These are phyloP conservation scores for Drosophila aff. DNA, from an alignment of 1,140 invertebrate genomes.

Conservation along the genomic window DNA sequence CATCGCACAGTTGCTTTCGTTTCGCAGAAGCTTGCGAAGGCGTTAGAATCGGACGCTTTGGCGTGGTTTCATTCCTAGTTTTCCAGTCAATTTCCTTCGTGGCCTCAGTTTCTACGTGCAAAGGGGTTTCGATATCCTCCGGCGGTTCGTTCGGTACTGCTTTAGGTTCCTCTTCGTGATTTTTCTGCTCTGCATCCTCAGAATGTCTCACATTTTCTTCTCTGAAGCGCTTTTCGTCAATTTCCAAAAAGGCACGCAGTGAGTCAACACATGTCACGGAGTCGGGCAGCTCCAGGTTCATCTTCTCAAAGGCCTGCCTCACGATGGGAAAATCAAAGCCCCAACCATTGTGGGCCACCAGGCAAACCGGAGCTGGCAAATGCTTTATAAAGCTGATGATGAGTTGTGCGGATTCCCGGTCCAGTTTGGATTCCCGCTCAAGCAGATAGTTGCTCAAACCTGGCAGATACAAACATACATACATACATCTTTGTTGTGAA, in stretches of 20 bases:
- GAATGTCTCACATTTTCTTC: not conserved
- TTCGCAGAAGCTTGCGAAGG: slow-evolving; percentile 11
- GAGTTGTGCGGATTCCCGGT: slow-evolving; percentile 86
- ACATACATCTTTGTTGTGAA: slow-evolving; percentile 12
- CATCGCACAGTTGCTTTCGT: slow-evolving; percentile 34
- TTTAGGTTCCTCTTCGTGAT: not conserved
- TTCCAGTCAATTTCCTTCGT: slow-evolving; percentile 53
- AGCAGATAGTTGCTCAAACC: slow-evolving; percentile 89
- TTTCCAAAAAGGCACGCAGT: slow-evolving; percentile 68
- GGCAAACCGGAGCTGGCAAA: slow-evolving; percentile 88
- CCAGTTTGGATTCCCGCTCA: slow-evolving; percentile 87
- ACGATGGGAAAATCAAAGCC: slow-evolving; percentile 92
- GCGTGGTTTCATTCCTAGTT: slow-evolving; percentile 85
- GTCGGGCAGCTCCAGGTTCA: slow-evolving; percentile 25
- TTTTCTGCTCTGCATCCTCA: not conserved
- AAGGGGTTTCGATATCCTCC: slow-evolving; percentile 66
- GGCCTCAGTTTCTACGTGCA: slow-evolving; percentile 37
- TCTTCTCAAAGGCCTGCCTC: slow-evolving; percentile 86
- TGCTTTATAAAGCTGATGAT: slow-evolving; percentile 88
- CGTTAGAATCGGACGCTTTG: slow-evolving; percentile 63
- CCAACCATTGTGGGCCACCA: slow-evolving; percentile 93
- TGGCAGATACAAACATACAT: slow-evolving; percentile 69
- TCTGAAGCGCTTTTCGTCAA: slow-evolving; percentile 45
- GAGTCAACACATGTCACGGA: slow-evolving; percentile 59
- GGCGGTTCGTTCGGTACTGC: slow-evolving; percentile 70